phyloP scores from a whole-genome alignment of 2,888 invertebrate species.

The Pemphredon lugubris region DNA sequence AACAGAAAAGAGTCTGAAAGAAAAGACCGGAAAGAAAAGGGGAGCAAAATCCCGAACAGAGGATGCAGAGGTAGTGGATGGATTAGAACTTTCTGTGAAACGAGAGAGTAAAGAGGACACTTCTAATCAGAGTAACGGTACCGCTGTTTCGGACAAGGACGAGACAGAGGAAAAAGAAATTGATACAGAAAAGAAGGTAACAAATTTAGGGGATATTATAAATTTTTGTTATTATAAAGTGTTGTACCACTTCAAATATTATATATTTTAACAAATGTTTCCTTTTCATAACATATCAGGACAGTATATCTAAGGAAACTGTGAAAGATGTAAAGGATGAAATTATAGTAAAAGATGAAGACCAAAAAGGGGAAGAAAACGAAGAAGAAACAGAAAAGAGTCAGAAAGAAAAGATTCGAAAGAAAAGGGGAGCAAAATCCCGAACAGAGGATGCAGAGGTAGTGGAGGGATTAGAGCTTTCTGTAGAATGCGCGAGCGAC shows the following conservation, averaged over 20 bases:
- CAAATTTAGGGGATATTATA: constrained; percentile 1
- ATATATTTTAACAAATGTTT: background rate
- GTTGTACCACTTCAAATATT: too few species aligned
- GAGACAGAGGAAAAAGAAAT: background rate
- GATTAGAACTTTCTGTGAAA: constrained; percentile 74
- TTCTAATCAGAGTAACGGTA: background rate
- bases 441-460: constrained; percentile 66
- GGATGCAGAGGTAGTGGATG: constrained; percentile 73
- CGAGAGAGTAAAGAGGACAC: constrained; percentile 4
- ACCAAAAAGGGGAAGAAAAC: constrained; percentile 14
- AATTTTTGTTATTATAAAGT: background rate
- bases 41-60: constrained; percentile 23
- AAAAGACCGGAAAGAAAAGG: constrained; percentile 45
- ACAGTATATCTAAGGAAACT: constrained; percentile 3
- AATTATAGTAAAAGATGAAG: too few species aligned
- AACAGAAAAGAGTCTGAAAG: too few species aligned
- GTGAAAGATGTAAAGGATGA: too few species aligned
- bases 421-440: constrained; percentile 36
- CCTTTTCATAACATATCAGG: constrained; percentile 1
- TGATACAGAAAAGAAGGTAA: constrained; percentile 24
- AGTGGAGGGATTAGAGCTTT: constrained; percentile 75
- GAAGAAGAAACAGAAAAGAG: constrained; percentile 26
- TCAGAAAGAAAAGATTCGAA: too few species aligned
- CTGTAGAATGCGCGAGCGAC: constrained; percentile 78
- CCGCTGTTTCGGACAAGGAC: background rate